Conservation (phyloP, 2,888 invertebrate species). For the Crocallis elinguaria region DNA sequence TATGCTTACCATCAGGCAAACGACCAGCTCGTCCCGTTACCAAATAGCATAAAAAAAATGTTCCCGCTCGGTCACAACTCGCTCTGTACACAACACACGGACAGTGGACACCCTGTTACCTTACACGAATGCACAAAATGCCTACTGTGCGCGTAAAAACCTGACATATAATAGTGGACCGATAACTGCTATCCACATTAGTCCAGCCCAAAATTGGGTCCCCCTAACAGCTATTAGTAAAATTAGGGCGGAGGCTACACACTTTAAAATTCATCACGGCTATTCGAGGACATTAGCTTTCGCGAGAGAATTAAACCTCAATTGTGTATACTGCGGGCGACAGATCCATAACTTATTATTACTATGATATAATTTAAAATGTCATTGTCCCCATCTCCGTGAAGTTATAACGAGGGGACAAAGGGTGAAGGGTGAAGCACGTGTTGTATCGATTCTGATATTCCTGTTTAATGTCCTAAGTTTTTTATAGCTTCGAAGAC, state of each 20-base stretch:
- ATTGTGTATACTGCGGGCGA: constrained; percentile 52
- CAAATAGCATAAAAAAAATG: too few relatives aligned
- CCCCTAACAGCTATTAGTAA: constrained; percentile 63
- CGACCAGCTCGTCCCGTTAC: too few relatives aligned
- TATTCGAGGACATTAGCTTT: constrained; percentile 56
- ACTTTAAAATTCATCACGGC: constrained; percentile 65
- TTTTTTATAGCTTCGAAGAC: constrained; percentile 37
- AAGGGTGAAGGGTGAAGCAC: constrained; percentile 75
- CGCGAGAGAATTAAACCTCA: constrained; percentile 57
- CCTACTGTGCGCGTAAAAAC: too few relatives aligned
- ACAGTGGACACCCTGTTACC: too few relatives aligned
- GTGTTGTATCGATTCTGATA: constrained; percentile 58
- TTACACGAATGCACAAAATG: too few relatives aligned
- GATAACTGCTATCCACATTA: constrained; percentile 34
- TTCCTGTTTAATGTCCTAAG: constrained; percentile 47
- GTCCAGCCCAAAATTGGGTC: constrained; percentile 55
- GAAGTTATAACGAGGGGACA: constrained; percentile 65
- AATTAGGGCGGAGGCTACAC: constrained; percentile 64
- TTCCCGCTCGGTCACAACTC: too few relatives aligned
- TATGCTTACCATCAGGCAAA: too few relatives aligned
- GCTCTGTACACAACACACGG: too few relatives aligned
- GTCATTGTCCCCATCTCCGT: constrained; percentile 69
- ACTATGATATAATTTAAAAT: constrained; percentile 77
- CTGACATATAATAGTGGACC: constrained; percentile 8
- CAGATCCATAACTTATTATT: constrained; percentile 39